A percentile compares a stretch with the other conserved stretches of the same genome.
phyloP scores from a whole-genome alignment of 92 coral and sea anemone species.

The Zoanthus gigantus region DNA sequence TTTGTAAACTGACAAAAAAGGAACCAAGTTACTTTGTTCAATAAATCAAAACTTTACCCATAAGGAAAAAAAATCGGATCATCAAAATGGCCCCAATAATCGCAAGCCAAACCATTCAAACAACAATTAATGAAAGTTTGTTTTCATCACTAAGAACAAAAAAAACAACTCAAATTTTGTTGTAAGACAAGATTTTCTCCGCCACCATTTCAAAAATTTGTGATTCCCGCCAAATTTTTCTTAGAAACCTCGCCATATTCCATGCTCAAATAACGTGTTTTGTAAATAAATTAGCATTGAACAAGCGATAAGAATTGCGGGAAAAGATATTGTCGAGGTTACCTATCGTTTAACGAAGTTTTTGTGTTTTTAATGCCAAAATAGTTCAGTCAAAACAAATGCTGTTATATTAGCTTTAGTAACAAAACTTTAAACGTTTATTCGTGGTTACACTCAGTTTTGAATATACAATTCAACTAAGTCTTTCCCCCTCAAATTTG shows the following conservation, averaged over 20 bases:
- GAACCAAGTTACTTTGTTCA: too few relatives aligned
- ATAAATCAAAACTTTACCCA: too few relatives aligned
- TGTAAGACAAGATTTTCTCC: background rate
- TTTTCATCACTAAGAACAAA: background rate
- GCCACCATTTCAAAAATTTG: background rate
- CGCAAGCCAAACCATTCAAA: background rate
- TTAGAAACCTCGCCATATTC: background rate
- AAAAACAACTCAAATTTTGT: background rate
- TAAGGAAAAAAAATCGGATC: background rate
- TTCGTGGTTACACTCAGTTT: background rate
- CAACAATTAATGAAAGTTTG: background rate
- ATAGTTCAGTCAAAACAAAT: constrained; percentile 6
- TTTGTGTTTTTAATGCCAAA: background rate
- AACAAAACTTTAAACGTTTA: background rate
- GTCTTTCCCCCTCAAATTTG: background rate
- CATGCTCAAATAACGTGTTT: background rate
- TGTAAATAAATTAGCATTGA: constrained; percentile 21
- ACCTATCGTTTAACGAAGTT: background rate
- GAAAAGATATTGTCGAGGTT: background rate
- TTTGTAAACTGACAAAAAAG: too few relatives aligned
- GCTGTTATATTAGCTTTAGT: background rate
- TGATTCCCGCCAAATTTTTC: background rate
- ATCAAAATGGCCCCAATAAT: background rate
- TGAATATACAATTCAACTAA: background rate
- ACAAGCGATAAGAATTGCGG: background rate